Evolutionary conservation across 2,113 vertebrate genomes (phyloP).

Genomic region (Erinaceus europaeus): DNA sequence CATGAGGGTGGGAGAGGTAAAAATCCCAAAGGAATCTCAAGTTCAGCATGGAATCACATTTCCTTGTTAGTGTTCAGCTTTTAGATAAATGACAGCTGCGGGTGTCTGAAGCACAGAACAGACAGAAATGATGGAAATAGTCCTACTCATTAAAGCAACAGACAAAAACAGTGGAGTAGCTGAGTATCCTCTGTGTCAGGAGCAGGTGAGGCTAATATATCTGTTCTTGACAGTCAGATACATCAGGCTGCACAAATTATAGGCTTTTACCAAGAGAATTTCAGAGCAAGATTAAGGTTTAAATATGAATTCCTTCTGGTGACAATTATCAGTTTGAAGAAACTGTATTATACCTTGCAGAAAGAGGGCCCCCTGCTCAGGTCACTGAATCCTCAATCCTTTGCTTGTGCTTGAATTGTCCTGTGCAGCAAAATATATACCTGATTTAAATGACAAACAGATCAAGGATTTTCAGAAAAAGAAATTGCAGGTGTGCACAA

Average conservation of each 20-base stretch:
- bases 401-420: slow-evolving; percentile 53
- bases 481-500: slow-evolving; percentile 39
- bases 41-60: slow-evolving; percentile 52
- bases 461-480: slow-evolving; percentile 28
- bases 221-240: slow-evolving; percentile 73
- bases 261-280: slow-evolving; percentile 78
- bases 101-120: slow-evolving; percentile 69
- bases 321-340: slow-evolving; percentile 78
- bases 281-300: slow-evolving; percentile 78
- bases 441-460: slow-evolving; percentile 66
- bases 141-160: slow-evolving; percentile 75
- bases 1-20: too few species aligned
- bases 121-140: slow-evolving; percentile 76
- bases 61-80: slow-evolving; percentile 71
- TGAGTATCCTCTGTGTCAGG: slow-evolving; percentile 52
- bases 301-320: slow-evolving; percentile 79
- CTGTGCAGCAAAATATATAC: slow-evolving; percentile 60
- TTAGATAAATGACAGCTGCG: slow-evolving; percentile 73
- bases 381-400: slow-evolving; percentile 64
- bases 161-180: slow-evolving; percentile 66
- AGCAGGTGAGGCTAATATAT: slow-evolving; percentile 76
- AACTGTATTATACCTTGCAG: slow-evolving; percentile 66
- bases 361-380: slow-evolving; percentile 63
- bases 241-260: slow-evolving; percentile 73
- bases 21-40: slow-evolving; percentile 71